Percentiles rank a stretch among this genome's conserved stretches.
Evolutionary conservation across 2,797 vertebrate genomes (phyloP).

Genomic region (Xerus rutilus): DNA sequence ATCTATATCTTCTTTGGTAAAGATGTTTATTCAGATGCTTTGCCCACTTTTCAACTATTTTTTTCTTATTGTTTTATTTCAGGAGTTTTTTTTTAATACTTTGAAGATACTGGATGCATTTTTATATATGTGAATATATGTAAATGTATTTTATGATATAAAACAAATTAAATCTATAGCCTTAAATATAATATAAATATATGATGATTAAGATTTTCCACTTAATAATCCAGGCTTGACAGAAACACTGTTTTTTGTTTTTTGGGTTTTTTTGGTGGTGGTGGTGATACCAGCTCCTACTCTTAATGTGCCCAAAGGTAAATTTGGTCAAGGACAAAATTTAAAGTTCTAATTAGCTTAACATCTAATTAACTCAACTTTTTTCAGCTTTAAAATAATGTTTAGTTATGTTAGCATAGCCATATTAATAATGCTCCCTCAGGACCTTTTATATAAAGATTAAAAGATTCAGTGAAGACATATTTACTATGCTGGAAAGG

Average conservation of each 20-base stretch:
- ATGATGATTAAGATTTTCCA: background rate
- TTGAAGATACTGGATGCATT: background rate
- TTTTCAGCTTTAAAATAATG: constrained; percentile 12
- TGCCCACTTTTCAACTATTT: background rate
- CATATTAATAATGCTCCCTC: background rate
- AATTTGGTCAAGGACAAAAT: constrained; percentile 15
- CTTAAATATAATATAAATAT: constrained; percentile 9
- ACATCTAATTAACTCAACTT: background rate
- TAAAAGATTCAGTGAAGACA: background rate
- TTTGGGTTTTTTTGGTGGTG: background rate
- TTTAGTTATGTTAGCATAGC: background rate
- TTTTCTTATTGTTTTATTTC: background rate
- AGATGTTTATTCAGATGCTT: background rate
- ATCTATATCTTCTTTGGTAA: background rate
- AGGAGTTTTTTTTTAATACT: background rate
- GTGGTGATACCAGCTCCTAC: background rate
- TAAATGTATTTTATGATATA: constrained; percentile 16
- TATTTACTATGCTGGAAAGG: background rate
- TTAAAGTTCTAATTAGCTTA: constrained; percentile 15
- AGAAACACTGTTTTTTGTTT: background rate
- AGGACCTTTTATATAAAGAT: background rate
- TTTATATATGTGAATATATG: background rate
- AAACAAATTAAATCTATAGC: background rate
- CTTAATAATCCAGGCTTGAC: background rate
- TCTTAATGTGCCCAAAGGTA: background rate